Conservation (phyloP, 2,888 invertebrate species). For the Conchocele bisecta region DNA sequence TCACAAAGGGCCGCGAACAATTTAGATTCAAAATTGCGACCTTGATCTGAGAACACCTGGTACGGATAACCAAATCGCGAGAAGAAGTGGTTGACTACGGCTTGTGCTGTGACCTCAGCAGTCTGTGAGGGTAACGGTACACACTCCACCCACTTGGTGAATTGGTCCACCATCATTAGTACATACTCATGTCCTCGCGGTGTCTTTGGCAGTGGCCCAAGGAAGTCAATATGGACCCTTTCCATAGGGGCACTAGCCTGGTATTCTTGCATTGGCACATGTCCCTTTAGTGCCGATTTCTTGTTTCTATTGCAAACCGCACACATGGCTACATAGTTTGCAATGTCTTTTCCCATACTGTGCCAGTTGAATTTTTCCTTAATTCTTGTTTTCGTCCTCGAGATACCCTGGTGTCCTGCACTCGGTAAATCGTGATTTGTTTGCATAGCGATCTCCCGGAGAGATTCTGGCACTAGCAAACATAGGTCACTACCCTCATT, state of each 20-base stretch:
- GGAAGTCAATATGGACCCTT: constrained; percentile 4
- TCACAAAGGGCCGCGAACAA: constrained; percentile 22
- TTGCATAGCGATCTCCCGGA: neutral
- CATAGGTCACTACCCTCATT: neutral
- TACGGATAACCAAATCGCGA: constrained; percentile 20
- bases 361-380: constrained; percentile 11
- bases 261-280: constrained; percentile 2
- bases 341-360: neutral
- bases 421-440: neutral
- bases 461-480: neutral
- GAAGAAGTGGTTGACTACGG: constrained; percentile 36
- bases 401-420: neutral
- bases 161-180: constrained; percentile 49
- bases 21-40: constrained; percentile 21
- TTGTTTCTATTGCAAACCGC: neutral
- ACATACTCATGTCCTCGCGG: constrained; percentile 7
- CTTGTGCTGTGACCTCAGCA: constrained; percentile 42
- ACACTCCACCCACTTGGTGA: constrained; percentile 52
- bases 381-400: neutral
- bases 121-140: constrained; percentile 40
- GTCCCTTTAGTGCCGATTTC: neutral
- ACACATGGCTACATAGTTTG: neutral
- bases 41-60: constrained; percentile 16
- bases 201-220: constrained; percentile 2
- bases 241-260: constrained; percentile 1